Evolutionary conservation across 2,888 invertebrate species (phyloP).

Genomic region (Allygus modestus): DNA sequence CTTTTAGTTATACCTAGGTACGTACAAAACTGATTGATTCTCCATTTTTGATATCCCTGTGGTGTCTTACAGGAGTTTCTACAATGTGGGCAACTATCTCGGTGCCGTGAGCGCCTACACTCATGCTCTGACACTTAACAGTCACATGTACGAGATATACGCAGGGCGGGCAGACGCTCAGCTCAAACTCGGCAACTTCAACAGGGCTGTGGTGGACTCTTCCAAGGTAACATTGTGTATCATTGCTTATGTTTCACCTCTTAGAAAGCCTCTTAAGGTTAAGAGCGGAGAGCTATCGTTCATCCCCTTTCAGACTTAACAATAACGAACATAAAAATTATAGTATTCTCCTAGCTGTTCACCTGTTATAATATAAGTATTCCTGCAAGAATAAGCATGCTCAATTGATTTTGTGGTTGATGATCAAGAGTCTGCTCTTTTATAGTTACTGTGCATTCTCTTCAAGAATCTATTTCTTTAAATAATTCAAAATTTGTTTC

Average conservation of each 20-base stretch:
- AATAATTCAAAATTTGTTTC: too few species aligned
- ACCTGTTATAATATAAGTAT: background rate
- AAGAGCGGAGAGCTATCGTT: background rate
- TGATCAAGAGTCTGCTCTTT: too few species aligned
- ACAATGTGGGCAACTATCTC: slow-evolving; percentile 84
- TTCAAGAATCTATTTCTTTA: too few species aligned
- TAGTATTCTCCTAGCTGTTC: background rate
- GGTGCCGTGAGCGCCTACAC: slow-evolving; percentile 90
- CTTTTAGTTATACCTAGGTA: too few species aligned
- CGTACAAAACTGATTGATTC: too few species aligned
- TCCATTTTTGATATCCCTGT: too few species aligned
- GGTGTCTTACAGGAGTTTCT: slow-evolving; percentile 79
- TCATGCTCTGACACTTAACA: slow-evolving; percentile 86
- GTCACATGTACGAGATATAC: slow-evolving; percentile 85
- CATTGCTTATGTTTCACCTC: background rate
- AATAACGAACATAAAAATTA: slow-evolving; percentile 16
- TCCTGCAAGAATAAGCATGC: too few species aligned
- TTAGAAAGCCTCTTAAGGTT: background rate
- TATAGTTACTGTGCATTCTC: too few species aligned
- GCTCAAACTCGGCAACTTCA: slow-evolving; percentile 85
- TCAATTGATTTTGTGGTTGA: too few species aligned
- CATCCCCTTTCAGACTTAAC: background rate
- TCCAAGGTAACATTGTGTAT: slow-evolving; percentile 77
- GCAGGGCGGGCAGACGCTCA: slow-evolving; percentile 90
- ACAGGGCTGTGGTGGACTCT: slow-evolving; percentile 81